A percentile compares a stretch with the other conserved stretches of the same genome.
Evolutionary conservation across 2,888 invertebrate genomes (phyloP).

Genomic region (Tuta absoluta): DNA sequence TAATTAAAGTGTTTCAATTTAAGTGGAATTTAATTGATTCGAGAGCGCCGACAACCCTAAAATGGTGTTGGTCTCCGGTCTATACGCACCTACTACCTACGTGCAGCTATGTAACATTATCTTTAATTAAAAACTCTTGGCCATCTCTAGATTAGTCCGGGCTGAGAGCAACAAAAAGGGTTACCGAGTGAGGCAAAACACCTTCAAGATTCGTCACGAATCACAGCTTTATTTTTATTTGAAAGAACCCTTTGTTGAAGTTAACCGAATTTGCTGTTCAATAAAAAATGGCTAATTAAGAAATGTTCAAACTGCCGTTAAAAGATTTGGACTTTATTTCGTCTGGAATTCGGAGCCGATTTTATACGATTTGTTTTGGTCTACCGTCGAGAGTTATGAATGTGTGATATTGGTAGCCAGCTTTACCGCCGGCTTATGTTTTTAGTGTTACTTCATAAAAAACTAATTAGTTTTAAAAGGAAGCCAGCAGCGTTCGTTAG

Average conservation of each 20-base stretch:
- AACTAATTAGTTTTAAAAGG: conserved; percentile 11
- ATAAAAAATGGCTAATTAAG: conserved; percentile 78
- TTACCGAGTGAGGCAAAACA: conserved; percentile 73
- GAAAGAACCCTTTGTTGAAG: conserved; percentile 74
- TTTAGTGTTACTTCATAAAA: conserved; percentile 4
- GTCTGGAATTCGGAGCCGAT: conserved; percentile 49
- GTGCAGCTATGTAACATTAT: conserved; percentile 76
- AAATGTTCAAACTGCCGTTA: conserved; percentile 74
- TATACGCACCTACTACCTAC: conserved; percentile 55
- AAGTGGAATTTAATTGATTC: conserved; percentile 44
- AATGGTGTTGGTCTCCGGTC: conserved; percentile 36
- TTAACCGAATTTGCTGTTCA: conserved; percentile 78
- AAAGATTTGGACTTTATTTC: conserved; percentile 62
- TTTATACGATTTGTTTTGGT: conserved; percentile 55
- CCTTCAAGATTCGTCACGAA: conserved; percentile 79
- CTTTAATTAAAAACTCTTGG: conserved; percentile 77
- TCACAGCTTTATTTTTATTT: conserved; percentile 77
- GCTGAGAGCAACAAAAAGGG: conserved; percentile 73
- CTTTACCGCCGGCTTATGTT: conserved; percentile 15
- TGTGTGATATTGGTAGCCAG: conserved; percentile 30
- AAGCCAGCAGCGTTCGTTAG: neutral
- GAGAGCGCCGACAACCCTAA: conserved; percentile 54
- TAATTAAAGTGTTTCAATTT: conserved; percentile 45
- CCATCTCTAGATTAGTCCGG: conserved; percentile 76
- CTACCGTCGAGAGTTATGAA: conserved; percentile 50